Conservation (phyloP, 2,888 invertebrate species). For the Tetragonula carbonaria region DNA sequence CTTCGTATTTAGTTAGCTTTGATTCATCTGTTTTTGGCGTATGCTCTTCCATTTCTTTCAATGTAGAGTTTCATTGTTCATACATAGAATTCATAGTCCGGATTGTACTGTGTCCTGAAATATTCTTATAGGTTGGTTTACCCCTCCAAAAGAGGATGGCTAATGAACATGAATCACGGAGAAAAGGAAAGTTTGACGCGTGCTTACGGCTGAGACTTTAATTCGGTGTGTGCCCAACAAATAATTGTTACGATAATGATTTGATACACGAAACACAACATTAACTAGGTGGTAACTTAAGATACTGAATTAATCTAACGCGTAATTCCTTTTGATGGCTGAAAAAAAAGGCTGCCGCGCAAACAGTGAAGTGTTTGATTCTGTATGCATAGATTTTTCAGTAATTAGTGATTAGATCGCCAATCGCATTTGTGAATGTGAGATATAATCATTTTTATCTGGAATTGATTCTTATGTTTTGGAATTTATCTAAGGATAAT, state of each 20-base stretch:
- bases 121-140: conserved; percentile 91
- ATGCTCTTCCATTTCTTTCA: background rate
- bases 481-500: conserved; percentile 64
- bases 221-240: conserved; percentile 83
- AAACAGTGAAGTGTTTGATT: conserved; percentile 76
- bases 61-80: background rate
- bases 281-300: conserved; percentile 82
- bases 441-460: conserved; percentile 62
- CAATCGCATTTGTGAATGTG: conserved; percentile 68
- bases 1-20: background rate
- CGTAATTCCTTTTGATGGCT: conserved; percentile 80
- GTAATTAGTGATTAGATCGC: conserved; percentile 69
- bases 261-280: conserved; percentile 82
- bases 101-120: conserved; percentile 8
- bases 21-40: background rate
- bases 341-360: conserved; percentile 78
- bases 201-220: conserved; percentile 83
- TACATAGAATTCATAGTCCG: background rate
- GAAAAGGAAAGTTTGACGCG: conserved; percentile 76
- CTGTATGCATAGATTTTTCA: conserved; percentile 70
- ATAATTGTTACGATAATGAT: conserved; percentile 82
- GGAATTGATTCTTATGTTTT: conserved; percentile 67
- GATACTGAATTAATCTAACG: conserved; percentile 81
- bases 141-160: conserved; percentile 96
- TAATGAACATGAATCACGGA: conserved; percentile 85